These are phyloP conservation scores for Hirundichthys speculiger DNA, from an alignment of 2,113 vertebrate species.

Conservation along the genomic window DNA sequence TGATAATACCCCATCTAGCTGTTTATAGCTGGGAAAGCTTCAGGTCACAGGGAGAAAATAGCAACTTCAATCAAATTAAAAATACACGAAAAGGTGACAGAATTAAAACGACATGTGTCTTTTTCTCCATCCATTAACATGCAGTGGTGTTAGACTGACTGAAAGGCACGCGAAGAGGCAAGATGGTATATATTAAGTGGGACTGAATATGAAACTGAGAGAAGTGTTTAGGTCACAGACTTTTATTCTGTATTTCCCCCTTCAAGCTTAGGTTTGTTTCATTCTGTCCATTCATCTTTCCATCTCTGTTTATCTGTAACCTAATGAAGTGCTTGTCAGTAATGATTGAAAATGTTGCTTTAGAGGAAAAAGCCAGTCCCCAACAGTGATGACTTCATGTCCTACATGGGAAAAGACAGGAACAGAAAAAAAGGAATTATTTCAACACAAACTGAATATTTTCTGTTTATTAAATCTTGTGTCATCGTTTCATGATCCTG, in stretches of 20 bases:
- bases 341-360: slow-evolving; percentile 18
- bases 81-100: slow-evolving; percentile 10
- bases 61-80: slow-evolving; percentile 36
- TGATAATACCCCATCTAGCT: slow-evolving; percentile 37
- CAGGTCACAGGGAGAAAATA: slow-evolving; percentile 23
- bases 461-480: slow-evolving; percentile 26
- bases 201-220: slow-evolving; percentile 6
- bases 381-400: slow-evolving; percentile 1
- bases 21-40: slow-evolving; percentile 49
- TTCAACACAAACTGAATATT: slow-evolving; percentile 9
- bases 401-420: slow-evolving; percentile 9
- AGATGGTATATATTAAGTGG: slow-evolving; percentile 7
- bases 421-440: slow-evolving; percentile 6
- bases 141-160: slow-evolving; percentile 12
- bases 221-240: not conserved
- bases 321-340: slow-evolving; percentile 17
- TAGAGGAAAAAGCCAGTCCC: slow-evolving; percentile 1
- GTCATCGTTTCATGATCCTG: slow-evolving; percentile 8
- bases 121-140: slow-evolving; percentile 27
- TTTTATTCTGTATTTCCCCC: slow-evolving; percentile 8
- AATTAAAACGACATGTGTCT: slow-evolving; percentile 22
- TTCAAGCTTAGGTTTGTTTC: not conserved
- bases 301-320: slow-evolving; percentile 15
- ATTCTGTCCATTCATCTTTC: slow-evolving; percentile 21
- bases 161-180: not conserved